phyloP scores from a whole-genome alignment of 2,888 invertebrate genomes.

The Rhingia rostrata region DNA sequence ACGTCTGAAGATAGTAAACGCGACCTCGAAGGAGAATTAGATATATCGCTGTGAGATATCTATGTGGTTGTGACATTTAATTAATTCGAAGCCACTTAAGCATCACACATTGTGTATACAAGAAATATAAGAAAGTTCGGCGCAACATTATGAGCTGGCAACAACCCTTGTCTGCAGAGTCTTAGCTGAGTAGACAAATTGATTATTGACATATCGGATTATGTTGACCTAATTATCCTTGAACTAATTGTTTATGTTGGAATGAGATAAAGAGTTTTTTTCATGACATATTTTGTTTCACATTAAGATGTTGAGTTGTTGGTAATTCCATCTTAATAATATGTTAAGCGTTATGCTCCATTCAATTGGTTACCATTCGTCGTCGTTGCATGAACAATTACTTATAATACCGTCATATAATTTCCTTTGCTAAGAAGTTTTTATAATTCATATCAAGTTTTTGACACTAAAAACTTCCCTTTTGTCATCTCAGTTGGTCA shows the following conservation, averaged over 20 bases:
- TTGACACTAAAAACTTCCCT: no score
- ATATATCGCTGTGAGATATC: not conserved
- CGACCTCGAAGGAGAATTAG: slow-evolving; percentile 15
- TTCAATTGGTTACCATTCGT: no score
- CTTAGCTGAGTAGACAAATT: slow-evolving; percentile 15
- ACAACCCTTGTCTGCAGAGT: slow-evolving; percentile 3
- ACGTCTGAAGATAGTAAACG: not conserved
- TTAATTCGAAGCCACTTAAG: slow-evolving; percentile 35
- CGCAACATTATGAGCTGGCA: not conserved
- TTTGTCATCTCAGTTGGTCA: no score
- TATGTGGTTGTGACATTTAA: slow-evolving; percentile 33
- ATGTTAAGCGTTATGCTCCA: no score
- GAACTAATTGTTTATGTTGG: not conserved
- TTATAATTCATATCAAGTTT: no score
- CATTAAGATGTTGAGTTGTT: no score
- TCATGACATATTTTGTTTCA: no score
- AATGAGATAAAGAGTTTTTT: not conserved
- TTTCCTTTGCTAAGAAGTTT: no score
- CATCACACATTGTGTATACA: not conserved
- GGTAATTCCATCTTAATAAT: no score
- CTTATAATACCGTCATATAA: no score
- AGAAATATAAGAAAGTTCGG: not conserved
- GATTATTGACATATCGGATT: not conserved
- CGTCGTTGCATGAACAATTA: no score
- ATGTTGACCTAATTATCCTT: slow-evolving; percentile 18